Percentiles rank a stretch among this genome's conserved stretches.
phyloP scores from a whole-genome alignment of 1,140 invertebrate species.

The Lasioglossum albipes region DNA sequence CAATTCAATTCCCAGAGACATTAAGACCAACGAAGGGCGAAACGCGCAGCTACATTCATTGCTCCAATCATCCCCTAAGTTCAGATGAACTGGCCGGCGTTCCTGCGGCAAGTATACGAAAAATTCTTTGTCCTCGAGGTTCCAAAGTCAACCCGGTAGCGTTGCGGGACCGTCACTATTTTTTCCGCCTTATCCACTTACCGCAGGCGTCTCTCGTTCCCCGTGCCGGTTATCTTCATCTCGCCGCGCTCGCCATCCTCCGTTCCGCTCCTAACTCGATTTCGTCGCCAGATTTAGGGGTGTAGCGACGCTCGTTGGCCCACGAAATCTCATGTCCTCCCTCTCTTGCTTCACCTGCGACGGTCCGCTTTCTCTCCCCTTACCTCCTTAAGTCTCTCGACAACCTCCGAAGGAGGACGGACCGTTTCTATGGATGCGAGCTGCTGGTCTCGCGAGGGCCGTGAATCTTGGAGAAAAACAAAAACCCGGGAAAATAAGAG shows the following conservation, averaged over 20 bases:
- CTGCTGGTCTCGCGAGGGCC: constrained; percentile 53
- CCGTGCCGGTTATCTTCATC: constrained; percentile 56
- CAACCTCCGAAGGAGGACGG: constrained; percentile 40
- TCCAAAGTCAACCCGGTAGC: neutral
- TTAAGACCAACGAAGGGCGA: no score
- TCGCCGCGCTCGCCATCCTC: constrained; percentile 23
- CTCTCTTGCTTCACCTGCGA: no score
- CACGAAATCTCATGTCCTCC: neutral
- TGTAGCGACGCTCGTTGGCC: neutral
- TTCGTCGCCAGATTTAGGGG: constrained; percentile 53
- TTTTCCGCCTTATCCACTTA: constrained; percentile 56
- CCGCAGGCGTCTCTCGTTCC: constrained; percentile 31
- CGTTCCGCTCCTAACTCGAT: constrained; percentile 50
- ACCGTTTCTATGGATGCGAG: constrained; percentile 52
- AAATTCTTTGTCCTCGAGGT: neutral
- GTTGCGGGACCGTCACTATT: constrained; percentile 24
- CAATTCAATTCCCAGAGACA: no score
- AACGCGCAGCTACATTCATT: no score
- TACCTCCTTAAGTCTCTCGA: constrained; percentile 43
- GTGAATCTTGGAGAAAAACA: constrained; percentile 47
- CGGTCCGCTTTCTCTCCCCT: no score
- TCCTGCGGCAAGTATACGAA: no score
- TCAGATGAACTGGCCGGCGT: no score
- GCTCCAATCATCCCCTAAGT: no score
- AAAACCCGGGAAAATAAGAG: constrained; percentile 7